A percentile compares a stretch with the other conserved stretches of the same genome.
phyloP scores from a whole-genome alignment of 2,888 invertebrate species.

The Troides aeacus region DNA sequence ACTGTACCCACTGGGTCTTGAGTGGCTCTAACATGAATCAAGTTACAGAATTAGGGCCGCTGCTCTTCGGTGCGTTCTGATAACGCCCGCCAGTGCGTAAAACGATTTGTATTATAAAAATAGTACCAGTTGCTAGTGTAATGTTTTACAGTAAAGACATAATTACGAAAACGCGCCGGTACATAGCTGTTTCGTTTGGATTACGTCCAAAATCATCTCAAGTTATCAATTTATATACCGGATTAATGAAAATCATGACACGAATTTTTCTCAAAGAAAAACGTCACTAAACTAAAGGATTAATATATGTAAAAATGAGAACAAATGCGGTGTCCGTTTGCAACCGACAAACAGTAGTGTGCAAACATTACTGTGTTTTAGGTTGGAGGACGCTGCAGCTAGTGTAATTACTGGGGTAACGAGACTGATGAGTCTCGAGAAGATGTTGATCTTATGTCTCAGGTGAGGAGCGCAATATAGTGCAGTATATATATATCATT shows the following conservation, averaged over 20 bases:
- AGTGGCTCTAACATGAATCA: constrained; percentile 19
- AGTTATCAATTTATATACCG: constrained; percentile 65
- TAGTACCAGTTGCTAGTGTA: constrained; percentile 58
- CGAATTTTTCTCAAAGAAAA: constrained; percentile 22
- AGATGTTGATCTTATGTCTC: no score
- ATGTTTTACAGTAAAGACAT: constrained; percentile 64
- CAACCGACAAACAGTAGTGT: no score
- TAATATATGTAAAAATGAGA: constrained; percentile 23
- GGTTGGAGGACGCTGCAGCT: no score
- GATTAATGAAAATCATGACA: constrained; percentile 62
- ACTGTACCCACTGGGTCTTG: constrained; percentile 2
- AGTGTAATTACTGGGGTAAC: no score
- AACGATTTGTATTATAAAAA: constrained; percentile 58
- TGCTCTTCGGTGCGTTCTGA: constrained; percentile 8
- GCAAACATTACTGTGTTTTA: no score
- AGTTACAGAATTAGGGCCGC: constrained; percentile 22
- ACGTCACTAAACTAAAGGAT: constrained; percentile 15
- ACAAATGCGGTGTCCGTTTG: constrained; percentile 15
- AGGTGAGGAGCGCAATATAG: no score
- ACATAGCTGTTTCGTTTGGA: constrained; percentile 72
- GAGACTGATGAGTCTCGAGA: no score
- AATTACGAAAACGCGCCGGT: constrained; percentile 66
- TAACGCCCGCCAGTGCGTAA: constrained; percentile 34
- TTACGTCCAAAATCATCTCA: constrained; percentile 65
- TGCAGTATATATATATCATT: no score